Evolutionary conservation across 2,888 invertebrate species (phyloP), one percentile per base, ranked within the genome.

Genomic region (Ophion obscuratus): DNA sequence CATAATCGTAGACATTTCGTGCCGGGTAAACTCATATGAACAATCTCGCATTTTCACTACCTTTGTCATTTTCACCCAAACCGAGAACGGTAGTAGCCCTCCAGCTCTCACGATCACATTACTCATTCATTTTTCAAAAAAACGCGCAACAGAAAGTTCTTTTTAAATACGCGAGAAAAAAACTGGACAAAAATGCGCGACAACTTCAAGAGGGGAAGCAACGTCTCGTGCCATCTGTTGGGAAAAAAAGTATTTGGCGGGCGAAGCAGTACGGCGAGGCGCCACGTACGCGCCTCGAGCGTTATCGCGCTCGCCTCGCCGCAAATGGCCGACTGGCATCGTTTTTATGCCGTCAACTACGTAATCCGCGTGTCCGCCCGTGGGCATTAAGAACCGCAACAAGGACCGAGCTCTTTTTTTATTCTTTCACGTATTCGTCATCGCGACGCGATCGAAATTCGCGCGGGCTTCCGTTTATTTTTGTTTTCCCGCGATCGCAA

Each of bases 361-460:
- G 80, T 83, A 80, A 86, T 86, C 73, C 77, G 76, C 73, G 62
- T 79, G 79, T 82, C 79, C 61, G 14, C 62, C 73, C 73, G 73
- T 73, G 61, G 20, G 47, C 64, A 44, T 61, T 62, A 4, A 64
- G 11, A 5, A 47, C 27, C 6, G 36, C 2, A 6, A 27, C 27
- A 76, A 31, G 57, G 53, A 67, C 76, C 40, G 61, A 61, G 59
- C 79, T 24, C 64, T 47, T 31, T 44, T 20, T 31, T 14, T 14
- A n/a, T 27, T 10, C 47, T 27, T 27, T 10, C 47, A 17, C 1
- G 24, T 17, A 77, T 44, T 20, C 3, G 31, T 24, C 14, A 77
- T 17, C 36, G 47, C 20, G 24, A 61, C 61, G 61, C 61, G 61
- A 61, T 53, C 14, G 53, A 53, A 17, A 4, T 53, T 17, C 4